Base-by-base conservation (phyloP, 2,113 vertebrate genomes). In the Calyptommatus sinebrachiatus region DNA sequence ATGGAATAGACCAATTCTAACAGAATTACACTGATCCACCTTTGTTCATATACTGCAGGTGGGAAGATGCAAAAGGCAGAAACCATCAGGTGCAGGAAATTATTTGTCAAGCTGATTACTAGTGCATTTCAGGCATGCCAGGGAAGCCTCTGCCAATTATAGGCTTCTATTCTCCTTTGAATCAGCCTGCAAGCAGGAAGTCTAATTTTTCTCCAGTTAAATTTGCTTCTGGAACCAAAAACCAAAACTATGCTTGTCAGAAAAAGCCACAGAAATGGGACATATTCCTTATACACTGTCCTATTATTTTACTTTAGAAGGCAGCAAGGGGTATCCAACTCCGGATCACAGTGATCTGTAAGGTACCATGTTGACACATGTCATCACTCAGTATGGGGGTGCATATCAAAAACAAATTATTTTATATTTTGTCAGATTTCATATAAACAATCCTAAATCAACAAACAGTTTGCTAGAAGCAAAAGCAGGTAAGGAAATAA, bases 31-130 rank as follows among this genome's bases (percentile, higher is more conserved):
- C n/a, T 75, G 79, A 81, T 75, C 66, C 57, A 75, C 73, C 66
- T 76, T 76, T 76, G 73, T 81, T 76, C 73, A 29, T 48, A 46
- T 81, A 48, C 79, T 76, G 73, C 79, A 76, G 79, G 79, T 76
- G 73, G 79, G 73, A 76, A 76, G 73, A 81, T 70, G 73, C 79
- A 81, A 76, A 76, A 81, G 67, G 65, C 79, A 76, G 60, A 70
- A 81, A 62, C 73, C 57, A 75, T 65, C 79, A 81, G 79, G 73
- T 81, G 79, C 53, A 81, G 73, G 68, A 81, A 76, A 81, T 81
- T 69, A 69, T 81, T 76, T 76, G 79, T 81, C 65, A 81, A 63
- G 50, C 79, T 81, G 72, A 81, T 81, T 81, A 69, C 72, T 66
- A 70, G 35, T 61, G 79, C 79, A 81, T 76, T 81, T 76, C 53